Evolutionary conservation across 2,888 invertebrate species (phyloP).

Genomic region (Allolobophora icterica): DNA sequence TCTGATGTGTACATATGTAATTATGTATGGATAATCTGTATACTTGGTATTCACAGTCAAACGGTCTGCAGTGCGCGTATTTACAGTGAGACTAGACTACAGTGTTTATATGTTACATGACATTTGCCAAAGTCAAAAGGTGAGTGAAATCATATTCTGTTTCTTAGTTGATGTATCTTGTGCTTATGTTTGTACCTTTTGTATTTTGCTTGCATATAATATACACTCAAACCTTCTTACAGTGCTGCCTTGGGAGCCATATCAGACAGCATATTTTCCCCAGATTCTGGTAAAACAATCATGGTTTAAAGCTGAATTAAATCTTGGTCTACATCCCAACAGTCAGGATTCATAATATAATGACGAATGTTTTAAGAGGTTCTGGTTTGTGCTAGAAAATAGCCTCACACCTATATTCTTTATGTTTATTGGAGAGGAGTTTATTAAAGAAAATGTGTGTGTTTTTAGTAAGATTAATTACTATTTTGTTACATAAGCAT

Average conservation of each 20-base stretch:
- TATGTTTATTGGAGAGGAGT: not conserved
- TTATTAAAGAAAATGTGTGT: not conserved
- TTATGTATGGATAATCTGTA: not conserved
- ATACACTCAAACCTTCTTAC: not conserved
- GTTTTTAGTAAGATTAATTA: not conserved
- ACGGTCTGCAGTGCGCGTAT: not conserved
- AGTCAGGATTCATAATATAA: not conserved
- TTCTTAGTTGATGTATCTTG: not conserved
- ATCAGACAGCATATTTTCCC: not conserved
- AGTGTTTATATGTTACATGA: not conserved
- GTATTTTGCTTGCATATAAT: not conserved
- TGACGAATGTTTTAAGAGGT: not conserved
- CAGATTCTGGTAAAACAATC: not conserved
- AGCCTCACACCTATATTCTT: not conserved
- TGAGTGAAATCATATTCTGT: not conserved
- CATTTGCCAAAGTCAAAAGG: not conserved
- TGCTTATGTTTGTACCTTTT: not conserved
- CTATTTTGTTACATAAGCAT: conserved; percentile 14
- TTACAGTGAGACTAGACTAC: conserved; percentile 6
- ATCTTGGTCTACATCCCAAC: no score
- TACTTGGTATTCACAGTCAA: not conserved
- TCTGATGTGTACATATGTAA: no score
- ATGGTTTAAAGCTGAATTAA: no score
- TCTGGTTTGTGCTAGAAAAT: not conserved
- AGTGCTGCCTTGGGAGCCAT: not conserved